Base-by-base conservation (phyloP, 1,140 invertebrate genomes). In the Drosophila gunungcola region DNA sequence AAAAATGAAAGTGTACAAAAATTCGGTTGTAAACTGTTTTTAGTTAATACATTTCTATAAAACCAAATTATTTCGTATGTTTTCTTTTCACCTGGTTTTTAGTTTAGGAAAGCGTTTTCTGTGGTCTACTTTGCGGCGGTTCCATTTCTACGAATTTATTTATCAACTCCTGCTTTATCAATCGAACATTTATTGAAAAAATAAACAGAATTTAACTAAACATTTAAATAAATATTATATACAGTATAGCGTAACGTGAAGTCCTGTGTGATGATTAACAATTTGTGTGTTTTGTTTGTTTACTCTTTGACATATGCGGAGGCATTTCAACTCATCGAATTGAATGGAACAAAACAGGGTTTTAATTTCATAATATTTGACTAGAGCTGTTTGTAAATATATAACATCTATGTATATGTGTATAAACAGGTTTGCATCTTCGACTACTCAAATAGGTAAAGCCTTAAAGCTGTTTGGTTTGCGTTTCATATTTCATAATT, bases 391-490 rank as follows among this genome's bases (percentile, higher is more conserved):
- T 73, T 82, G 74, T 82, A 82, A 78, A 82, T 78, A 82, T 82
- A 81, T 81, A 58, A 73, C 62, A 67, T 81, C 36, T 78, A 56
- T 76, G 51, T 73, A 65, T 65, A 52, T 57, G 53, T 75, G 72
- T 65, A 75, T 75, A 75, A 65, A 65, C 60, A 84, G 39, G 46
- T 65, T 58, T 55, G 45, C 51, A 32, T 69, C 77, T 61, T 49
- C 49, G 74, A 85, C 81, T 85, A 78, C 68, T 80, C 73, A 64
- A 64, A 56, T 82, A 82, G 75, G 72, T 86, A 68, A 79, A 80
- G 78, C 83, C 53, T 65, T 88, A 82, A 82, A 88, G 83, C 79
- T 80, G 72, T 55, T 70, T 73, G 67, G 55, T 81, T 78, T 80
- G 63, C 60, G 52, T 81, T 78, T 81, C 55, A 67, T 70, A 51